Percentiles rank a stretch among this genome's conserved stretches.
Conservation (phyloP, 2,113 vertebrate species). For the Cololabis saira region DNA sequence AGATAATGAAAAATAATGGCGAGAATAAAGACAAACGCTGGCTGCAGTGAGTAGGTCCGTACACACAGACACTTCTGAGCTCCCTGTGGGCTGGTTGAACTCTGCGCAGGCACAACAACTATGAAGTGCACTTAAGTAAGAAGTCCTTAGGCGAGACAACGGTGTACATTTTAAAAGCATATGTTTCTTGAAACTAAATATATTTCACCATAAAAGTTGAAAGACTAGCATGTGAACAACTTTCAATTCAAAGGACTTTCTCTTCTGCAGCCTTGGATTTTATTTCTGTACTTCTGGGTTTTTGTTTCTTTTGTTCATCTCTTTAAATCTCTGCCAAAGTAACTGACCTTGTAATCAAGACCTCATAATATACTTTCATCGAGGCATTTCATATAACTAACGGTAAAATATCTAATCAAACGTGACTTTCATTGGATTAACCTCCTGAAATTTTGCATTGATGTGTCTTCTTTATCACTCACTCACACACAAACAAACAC, state of each 20-base stretch:
- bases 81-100: slow-evolving; percentile 11
- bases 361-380: background rate
- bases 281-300: background rate
- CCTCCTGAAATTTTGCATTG: background rate
- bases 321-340: background rate
- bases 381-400: slow-evolving; percentile 6
- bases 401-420: background rate
- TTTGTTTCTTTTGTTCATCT: background rate
- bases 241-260: slow-evolving; percentile 3
- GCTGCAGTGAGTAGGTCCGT: too few species aligned
- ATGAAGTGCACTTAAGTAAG: slow-evolving; percentile 46
- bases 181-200: too few species aligned
- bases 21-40: slow-evolving; percentile 2
- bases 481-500: too few species aligned
- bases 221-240: too few species aligned
- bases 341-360: background rate
- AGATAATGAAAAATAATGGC: background rate
- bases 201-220: too few species aligned
- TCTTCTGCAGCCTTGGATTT: slow-evolving; percentile 19
- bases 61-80: slow-evolving; percentile 15
- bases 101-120: too few species aligned
- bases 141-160: slow-evolving; percentile 22
- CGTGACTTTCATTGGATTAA: background rate
- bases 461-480: too few species aligned
- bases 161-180: too few species aligned